Conservation (phyloP, 1,140 invertebrate genomes). For the Lordiphosa stackelbergi region DNA sequence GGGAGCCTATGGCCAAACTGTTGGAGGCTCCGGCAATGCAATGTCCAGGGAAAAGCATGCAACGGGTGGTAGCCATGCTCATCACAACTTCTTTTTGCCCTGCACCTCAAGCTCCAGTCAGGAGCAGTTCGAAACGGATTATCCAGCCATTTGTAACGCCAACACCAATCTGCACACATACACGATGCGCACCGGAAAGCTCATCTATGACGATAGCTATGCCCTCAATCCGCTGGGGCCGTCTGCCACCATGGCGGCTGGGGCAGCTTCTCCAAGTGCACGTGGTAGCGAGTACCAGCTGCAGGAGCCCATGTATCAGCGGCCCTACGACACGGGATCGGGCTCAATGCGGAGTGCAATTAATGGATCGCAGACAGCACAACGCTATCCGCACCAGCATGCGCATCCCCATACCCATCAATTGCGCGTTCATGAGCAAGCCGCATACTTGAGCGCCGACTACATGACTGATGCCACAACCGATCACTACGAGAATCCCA, state of each 20-base stretch:
- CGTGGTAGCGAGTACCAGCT: constrained; percentile 49
- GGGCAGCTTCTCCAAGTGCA: constrained; percentile 9
- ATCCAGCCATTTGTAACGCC: constrained; percentile 89
- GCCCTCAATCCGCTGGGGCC: constrained; percentile 57
- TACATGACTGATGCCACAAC: constrained; percentile 57
- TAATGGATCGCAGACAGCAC: constrained; percentile 25
- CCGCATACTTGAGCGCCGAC: constrained; percentile 41
- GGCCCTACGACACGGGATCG: constrained; percentile 71
- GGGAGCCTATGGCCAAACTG: constrained; percentile 14
- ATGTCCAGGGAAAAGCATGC: constrained; percentile 77
- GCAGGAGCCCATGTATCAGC: constrained; percentile 69
- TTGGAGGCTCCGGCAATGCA: constrained; percentile 9
- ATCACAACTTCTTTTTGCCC: constrained; percentile 84
- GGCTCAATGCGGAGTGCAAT: constrained; percentile 56
- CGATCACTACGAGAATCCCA: constrained; percentile 77
- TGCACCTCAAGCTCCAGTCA: constrained; percentile 87
- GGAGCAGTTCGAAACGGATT: constrained; percentile 87
- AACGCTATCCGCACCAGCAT: constrained; percentile 25
- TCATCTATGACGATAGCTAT: constrained; percentile 83
- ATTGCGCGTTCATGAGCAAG: constrained; percentile 28
- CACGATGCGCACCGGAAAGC: constrained; percentile 86
- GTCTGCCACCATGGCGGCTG: not conserved
- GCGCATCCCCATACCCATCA: constrained; percentile 11
- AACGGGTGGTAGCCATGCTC: constrained; percentile 74
- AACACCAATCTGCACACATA: constrained; percentile 91